These are phyloP conservation scores for Zoanthus gigantus DNA, from an alignment of 92 coral and sea anemone species.

Conservation along the genomic window DNA sequence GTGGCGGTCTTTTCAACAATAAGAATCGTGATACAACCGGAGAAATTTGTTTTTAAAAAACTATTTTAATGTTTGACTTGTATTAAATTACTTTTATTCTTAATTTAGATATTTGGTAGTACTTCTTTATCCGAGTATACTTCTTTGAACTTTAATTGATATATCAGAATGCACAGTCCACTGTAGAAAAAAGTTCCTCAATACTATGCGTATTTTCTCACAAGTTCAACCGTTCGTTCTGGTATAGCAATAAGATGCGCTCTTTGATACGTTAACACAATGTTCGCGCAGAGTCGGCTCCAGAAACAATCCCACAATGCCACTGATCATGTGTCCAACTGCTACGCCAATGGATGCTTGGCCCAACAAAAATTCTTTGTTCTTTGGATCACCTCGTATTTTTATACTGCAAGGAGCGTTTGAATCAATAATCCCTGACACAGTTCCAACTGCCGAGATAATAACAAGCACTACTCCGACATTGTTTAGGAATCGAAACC, in stretches of 20 bases:
- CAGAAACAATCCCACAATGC: constrained; percentile 36
- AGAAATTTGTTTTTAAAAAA: no score
- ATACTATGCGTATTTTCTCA: no score
- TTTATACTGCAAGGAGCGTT: constrained; percentile 30
- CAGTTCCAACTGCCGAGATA: not conserved
- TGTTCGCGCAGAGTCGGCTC: constrained; percentile 24
- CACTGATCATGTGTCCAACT: constrained; percentile 41
- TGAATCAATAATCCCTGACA: constrained; percentile 24
- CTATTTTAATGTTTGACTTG: no score
- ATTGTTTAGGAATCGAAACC: constrained; percentile 24
- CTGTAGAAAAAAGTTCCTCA: no score
- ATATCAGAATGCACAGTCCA: no score
- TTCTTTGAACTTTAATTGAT: no score
- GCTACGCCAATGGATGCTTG: constrained; percentile 38
- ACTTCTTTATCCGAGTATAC: no score
- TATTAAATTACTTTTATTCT: no score
- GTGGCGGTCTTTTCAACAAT: no score
- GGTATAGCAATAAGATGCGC: constrained; percentile 14
- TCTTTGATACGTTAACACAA: constrained; percentile 17
- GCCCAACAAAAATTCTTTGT: constrained; percentile 18
- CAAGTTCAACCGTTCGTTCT: not conserved
- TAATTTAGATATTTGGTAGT: no score
- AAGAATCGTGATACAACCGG: no score
- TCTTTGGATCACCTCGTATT: constrained; percentile 8
- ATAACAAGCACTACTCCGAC: not conserved